These are phyloP conservation scores for Calyptommatus sinebrachiatus DNA, from an alignment of 2,113 vertebrate genomes.

Conservation along the genomic window DNA sequence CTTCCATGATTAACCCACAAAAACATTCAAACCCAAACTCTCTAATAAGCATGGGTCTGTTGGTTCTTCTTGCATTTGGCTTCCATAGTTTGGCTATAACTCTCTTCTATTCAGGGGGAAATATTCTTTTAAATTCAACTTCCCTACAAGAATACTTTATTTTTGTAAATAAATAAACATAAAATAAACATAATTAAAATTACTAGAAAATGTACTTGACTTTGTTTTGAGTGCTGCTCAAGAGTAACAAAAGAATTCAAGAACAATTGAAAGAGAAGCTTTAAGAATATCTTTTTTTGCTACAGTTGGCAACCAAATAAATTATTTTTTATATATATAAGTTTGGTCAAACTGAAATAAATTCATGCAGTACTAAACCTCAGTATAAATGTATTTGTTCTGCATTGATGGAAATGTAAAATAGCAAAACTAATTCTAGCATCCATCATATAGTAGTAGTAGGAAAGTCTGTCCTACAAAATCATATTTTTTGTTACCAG, in stretches of 20 bases:
- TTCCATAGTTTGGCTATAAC: neutral
- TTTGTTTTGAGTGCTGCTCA: neutral
- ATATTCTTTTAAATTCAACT: slow-evolving; percentile 15
- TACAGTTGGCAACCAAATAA: neutral
- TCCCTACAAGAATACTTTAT: slow-evolving; percentile 43
- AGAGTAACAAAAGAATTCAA: neutral
- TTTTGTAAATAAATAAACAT: slow-evolving; percentile 5
- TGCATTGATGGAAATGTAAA: neutral
- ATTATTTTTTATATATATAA: too few relatives aligned
- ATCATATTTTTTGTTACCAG: neutral
- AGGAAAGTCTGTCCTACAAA: neutral
- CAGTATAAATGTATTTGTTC: neutral
- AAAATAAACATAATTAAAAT: slow-evolving; percentile 2
- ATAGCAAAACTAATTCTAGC: neutral
- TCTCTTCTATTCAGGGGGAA: too few relatives aligned
- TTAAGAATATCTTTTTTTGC: neutral
- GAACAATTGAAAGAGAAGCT: neutral
- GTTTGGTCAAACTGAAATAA: neutral
- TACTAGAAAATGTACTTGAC: neutral
- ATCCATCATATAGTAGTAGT: neutral
- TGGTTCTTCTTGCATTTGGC: slow-evolving; percentile 37
- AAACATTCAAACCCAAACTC: slow-evolving; percentile 26
- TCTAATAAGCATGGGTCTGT: slow-evolving; percentile 57
- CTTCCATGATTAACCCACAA: neutral
- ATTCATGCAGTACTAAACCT: neutral